Conservation (phyloP, 2,113 vertebrate genomes). For the Apaloderma vittatum region DNA sequence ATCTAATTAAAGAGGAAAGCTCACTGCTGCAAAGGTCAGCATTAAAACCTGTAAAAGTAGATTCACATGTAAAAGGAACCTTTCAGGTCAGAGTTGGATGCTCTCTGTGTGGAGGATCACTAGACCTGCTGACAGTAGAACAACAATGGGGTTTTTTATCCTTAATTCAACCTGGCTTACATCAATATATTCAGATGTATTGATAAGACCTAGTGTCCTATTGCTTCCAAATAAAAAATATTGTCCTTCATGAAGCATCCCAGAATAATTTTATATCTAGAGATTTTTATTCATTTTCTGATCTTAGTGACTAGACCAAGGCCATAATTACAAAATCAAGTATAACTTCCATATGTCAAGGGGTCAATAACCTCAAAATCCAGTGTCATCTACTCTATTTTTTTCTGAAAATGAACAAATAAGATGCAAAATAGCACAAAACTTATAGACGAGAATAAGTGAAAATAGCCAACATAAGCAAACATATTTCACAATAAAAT, state of each 20-base stretch:
- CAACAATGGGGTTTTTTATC: background rate
- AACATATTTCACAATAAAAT: background rate
- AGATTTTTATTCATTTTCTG: background rate
- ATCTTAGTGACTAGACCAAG: background rate
- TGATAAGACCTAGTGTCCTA: background rate
- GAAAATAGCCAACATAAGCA: background rate
- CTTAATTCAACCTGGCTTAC: background rate
- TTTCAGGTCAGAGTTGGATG: background rate
- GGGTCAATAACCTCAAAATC: background rate
- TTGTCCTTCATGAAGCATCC: background rate
- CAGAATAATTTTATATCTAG: background rate
- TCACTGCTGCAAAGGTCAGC: background rate
- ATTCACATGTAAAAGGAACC: background rate
- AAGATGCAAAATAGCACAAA: background rate
- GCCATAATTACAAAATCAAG: background rate
- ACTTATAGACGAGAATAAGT: background rate
- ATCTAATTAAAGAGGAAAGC: background rate
- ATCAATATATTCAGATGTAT: background rate
- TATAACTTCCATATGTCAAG: background rate
- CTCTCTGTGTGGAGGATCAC: background rate
- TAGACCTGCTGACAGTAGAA: background rate
- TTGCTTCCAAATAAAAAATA: background rate
- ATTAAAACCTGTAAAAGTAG: background rate
- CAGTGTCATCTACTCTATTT: background rate
- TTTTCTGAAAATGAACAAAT: background rate